Conservation (phyloP, 2,888 invertebrate genomes). For the Tiliacea citrago region DNA sequence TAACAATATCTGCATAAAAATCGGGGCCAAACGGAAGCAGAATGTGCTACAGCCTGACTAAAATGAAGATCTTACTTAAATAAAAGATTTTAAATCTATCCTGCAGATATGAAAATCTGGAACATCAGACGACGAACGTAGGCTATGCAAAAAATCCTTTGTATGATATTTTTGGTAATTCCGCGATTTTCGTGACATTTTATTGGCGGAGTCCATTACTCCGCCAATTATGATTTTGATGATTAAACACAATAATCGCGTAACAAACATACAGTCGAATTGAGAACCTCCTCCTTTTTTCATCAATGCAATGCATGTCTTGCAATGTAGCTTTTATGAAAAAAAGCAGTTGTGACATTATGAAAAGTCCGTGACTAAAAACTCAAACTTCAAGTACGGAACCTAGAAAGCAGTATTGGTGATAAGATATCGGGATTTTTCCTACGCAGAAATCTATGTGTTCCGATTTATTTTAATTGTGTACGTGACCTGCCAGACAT, state of each 20-base stretch:
- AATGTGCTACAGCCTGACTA: conserved; percentile 17
- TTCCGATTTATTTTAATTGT: conserved; percentile 32
- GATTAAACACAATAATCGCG: too few species aligned
- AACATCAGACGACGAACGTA: not conserved
- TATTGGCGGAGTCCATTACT: too few species aligned
- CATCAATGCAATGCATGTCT: too few species aligned
- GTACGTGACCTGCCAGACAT: conserved; percentile 38
- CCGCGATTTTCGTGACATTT: not conserved
- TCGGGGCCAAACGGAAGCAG: not conserved
- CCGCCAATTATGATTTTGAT: too few species aligned
- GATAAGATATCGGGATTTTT: conserved; percentile 10
- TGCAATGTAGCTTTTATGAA: too few species aligned
- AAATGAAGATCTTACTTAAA: conserved; percentile 13
- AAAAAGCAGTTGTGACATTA: not conserved
- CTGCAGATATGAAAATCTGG: not conserved
- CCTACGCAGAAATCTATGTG: not conserved
- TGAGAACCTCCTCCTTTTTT: too few species aligned
- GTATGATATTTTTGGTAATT: too few species aligned
- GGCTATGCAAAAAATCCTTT: not conserved
- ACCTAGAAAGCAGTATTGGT: conserved; percentile 8
- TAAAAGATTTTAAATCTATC: conserved; percentile 5
- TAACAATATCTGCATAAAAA: not conserved
- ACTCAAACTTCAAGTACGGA: not conserved
- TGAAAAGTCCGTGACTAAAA: not conserved
- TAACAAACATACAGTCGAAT: too few species aligned